Percentiles rank a stretch among this genome's conserved stretches.
Evolutionary conservation across 2,113 vertebrate species (phyloP).

Genomic region (Pica pica): DNA sequence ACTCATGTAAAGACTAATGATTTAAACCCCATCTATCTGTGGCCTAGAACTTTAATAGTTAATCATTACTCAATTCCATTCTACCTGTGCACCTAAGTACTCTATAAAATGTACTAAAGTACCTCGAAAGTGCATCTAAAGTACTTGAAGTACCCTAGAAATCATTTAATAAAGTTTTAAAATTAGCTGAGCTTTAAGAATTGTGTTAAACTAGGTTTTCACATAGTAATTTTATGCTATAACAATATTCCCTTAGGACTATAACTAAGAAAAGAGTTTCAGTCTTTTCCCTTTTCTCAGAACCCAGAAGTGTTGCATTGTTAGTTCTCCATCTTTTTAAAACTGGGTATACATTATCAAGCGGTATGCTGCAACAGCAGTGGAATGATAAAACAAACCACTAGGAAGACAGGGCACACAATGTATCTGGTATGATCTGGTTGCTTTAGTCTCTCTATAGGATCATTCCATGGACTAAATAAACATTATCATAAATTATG

Average conservation of each 20-base stretch:
- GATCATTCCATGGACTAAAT: background rate
- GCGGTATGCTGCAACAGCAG: background rate
- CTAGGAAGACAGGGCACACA: background rate
- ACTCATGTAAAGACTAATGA: background rate
- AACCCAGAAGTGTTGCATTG: background rate
- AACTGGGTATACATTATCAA: background rate
- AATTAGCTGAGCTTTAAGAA: background rate
- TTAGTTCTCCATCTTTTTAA: background rate
- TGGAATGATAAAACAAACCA: background rate
- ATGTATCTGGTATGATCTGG: background rate
- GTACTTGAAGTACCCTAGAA: background rate
- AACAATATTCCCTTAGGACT: background rate
- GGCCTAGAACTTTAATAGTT: background rate
- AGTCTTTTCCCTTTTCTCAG: background rate
- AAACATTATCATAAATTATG: background rate
- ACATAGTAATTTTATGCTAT: background rate
- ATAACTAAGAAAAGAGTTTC: background rate
- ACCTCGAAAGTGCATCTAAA: background rate
- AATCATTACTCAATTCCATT: background rate
- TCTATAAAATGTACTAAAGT: background rate
- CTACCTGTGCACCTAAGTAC: background rate
- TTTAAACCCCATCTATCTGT: background rate
- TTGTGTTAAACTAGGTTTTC: background rate
- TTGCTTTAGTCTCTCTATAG: background rate
- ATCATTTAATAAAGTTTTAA: background rate